Evolutionary conservation across 30 jellyfish, hydroid and myxozoan species (phyloP), one percentile per base, ranked within the genome.

Genomic region (Cassiopea xamachana): DNA sequence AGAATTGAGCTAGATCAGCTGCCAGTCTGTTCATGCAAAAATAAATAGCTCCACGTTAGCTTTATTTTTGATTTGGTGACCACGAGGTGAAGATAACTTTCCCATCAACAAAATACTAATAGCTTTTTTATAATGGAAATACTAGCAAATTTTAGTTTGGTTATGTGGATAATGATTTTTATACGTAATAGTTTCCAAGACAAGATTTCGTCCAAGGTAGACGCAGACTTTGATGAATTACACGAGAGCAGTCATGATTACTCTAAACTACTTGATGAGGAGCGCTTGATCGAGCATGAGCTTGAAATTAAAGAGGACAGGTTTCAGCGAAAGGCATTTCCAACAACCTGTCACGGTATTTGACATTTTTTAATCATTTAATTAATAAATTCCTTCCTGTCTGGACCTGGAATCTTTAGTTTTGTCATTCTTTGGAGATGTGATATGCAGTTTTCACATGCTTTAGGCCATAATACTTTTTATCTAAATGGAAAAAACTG

Each of bases 281-380:
- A 92, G 46, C 77, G 91, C 55, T 90, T 69, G 16, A 17, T 87
- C 73, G 98, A 92, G 77, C 74, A 77, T 70, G 82, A 67, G 19
- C 83, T 92, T 14, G 90, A 92, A 49, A 50, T 73, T 27, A 81
- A 79, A 48, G 98, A 92, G 71, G 81, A 86, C n/a, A 78, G 60
- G 12, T n/a, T 58, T 1, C 75, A 62, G 46, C 46, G 71, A 49
- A 79, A 69, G 18, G 46, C 46, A 18, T 87, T 47, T 71, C 90
- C 90, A 17, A 78, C 73, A 18, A 76, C 17, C 77, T 77, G 94
- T 19, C 94, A 69, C 16, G 94, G 90, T 69, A 77, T 19, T 69
- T 73, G 17, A 2, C 15, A 14, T 2, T 55, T 51, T 51, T 51
- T n/a, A n/a, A n/a, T 27, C 39, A 27, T 27, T 27, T 27, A 27